Conservation (phyloP, 2,113 vertebrate genomes). For the Pycnonotus jocosus region DNA sequence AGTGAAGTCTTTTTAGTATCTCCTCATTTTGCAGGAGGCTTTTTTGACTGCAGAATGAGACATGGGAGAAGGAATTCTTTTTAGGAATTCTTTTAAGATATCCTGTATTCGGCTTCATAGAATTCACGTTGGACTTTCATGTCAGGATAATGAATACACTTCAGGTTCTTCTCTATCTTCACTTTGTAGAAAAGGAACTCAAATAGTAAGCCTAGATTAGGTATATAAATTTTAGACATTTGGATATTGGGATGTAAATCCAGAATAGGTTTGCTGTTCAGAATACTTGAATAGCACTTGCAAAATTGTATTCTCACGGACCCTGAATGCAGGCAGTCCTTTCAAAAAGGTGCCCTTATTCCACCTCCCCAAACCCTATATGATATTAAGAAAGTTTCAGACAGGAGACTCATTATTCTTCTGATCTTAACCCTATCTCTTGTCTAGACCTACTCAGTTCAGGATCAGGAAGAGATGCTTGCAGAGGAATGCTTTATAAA, state of each 20-base stretch:
- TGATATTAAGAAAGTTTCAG: background rate
- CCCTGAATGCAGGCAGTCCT: background rate
- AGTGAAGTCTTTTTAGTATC: background rate
- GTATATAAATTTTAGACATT: background rate
- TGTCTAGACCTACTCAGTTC: background rate
- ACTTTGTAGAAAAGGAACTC: background rate
- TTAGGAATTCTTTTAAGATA: background rate
- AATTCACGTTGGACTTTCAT: background rate
- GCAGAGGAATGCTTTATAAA: background rate
- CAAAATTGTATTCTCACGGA: background rate
- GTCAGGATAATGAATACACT: background rate
- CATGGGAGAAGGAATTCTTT: background rate
- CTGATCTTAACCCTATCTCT: background rate
- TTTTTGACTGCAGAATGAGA: background rate
- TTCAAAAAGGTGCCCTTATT: background rate
- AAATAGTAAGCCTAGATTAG: background rate
- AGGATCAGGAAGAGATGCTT: background rate
- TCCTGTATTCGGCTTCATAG: background rate
- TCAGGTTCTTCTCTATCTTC: background rate
- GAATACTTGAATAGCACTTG: background rate
- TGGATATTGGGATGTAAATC: background rate
- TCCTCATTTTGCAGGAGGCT: background rate
- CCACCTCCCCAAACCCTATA: background rate
- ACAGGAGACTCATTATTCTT: background rate
- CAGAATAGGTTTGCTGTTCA: background rate